Base-by-base conservation (phyloP, 2,888 invertebrate species). In the Drosophila tripunctata region DNA sequence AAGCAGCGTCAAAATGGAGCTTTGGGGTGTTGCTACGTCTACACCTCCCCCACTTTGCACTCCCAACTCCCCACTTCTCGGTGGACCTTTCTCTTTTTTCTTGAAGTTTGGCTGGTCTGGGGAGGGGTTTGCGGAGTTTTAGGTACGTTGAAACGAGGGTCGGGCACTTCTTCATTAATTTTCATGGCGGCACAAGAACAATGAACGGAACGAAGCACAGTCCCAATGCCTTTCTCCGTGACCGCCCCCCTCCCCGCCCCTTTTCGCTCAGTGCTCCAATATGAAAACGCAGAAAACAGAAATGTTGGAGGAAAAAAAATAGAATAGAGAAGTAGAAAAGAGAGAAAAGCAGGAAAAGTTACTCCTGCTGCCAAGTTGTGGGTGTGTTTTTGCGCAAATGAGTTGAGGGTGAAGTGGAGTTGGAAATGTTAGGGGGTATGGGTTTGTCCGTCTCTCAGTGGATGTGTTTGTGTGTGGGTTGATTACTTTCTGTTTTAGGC, bases 91-190 rank as follows among this genome's bases (percentile, higher is more conserved):
- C 33, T 15, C 35, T 8, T n/a, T n/a, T n/a, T n/a, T n/a, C n/a
- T 15, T 10, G 6, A 3, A 15, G 21, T 22, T 30, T 41, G 14
- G 31, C 52, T 38, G 21, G 45, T 21, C 57, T 41, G 35, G 24
- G 40, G 33, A 8, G n/a, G 38, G 15, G 17, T 21, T 7, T 47
- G 50, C 47, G 65, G 80, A 80, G 74, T 84, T 80, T 80, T 87
- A 84, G 80, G 84, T 77, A 71, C 75, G 78, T 67, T 75, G 87
- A 64, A 74, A 85, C 85, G 84, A 75, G 84, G 85, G 84, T 84
- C 87, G 88, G 88, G 88, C 88, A 88, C 85, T 88, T 85, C 85
- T 85, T 85, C 85, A 85, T 85, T 85, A 85, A 85, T 85, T 85
- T 85, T 88, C 87, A 85, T 87, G 83, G 88, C 83, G 77, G 88